Evolutionary conservation across 2,888 invertebrate species (phyloP).

Genomic region (Amaurobius ferox): DNA sequence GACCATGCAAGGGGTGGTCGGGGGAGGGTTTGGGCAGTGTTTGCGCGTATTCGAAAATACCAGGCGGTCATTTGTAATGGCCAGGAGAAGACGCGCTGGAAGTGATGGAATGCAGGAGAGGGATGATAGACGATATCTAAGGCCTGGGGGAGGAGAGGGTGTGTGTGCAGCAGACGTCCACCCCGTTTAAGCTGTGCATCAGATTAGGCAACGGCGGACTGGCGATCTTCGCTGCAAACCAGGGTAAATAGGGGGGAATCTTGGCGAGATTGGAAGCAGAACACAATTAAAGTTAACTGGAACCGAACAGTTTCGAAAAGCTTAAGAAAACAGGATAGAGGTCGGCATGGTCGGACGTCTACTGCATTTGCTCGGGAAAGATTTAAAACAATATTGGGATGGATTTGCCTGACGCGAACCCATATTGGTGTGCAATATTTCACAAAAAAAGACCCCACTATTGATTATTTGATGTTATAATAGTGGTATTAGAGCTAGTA

Average conservation of each 20-base stretch:
- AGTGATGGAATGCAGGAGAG: slow-evolving; percentile 22
- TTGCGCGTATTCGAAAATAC: slow-evolving; percentile 12
- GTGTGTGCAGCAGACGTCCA: not conserved
- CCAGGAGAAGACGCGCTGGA: slow-evolving; percentile 11
- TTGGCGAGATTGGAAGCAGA: not conserved
- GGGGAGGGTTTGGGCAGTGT: not conserved
- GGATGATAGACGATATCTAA: slow-evolving; percentile 34
- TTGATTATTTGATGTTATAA: too few relatives aligned
- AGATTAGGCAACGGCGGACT: not conserved
- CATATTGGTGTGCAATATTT: too few relatives aligned
- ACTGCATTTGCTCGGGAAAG: too few relatives aligned
- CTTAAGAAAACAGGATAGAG: too few relatives aligned
- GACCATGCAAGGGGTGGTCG: too few relatives aligned
- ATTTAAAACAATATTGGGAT: too few relatives aligned
- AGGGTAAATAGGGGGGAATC: not conserved
- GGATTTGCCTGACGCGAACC: too few relatives aligned
- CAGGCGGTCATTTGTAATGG: slow-evolving; percentile 28
- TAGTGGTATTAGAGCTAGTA: too few relatives aligned
- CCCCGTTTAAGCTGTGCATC: not conserved
- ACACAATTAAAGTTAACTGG: not conserved
- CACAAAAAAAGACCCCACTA: too few relatives aligned
- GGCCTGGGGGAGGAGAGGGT: not conserved
- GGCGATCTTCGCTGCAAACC: not conserved
- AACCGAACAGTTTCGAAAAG: too few relatives aligned
- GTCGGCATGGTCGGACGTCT: too few relatives aligned